A percentile compares a stretch with the other conserved stretches of the same genome.
Conservation (phyloP, 1,140 invertebrate genomes). For the Drosophila cardini region DNA sequence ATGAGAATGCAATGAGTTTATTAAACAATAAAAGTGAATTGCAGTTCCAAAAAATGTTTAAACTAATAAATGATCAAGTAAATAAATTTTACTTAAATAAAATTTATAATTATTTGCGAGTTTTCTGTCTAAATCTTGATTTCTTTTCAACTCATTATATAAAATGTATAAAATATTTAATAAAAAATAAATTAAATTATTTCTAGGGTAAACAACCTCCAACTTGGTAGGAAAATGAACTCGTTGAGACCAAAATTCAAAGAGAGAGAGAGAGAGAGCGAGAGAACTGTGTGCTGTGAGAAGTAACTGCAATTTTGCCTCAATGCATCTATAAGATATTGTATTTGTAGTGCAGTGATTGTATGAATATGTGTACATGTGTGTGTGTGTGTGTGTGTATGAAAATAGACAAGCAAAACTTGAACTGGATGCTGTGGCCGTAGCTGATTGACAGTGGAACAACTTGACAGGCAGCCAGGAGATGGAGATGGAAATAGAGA, state of each 20-base stretch:
- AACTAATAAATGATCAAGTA: not conserved
- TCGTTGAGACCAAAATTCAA: constrained; percentile 18
- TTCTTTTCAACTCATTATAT: not conserved
- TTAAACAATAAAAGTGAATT: constrained; percentile 5
- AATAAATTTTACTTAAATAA: not conserved
- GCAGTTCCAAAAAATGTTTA: not conserved
- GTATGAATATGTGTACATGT: constrained; percentile 36
- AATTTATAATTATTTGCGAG: not conserved
- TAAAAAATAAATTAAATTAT: constrained; percentile 1
- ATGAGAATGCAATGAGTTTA: constrained; percentile 10
- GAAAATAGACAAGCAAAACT: constrained; percentile 41
- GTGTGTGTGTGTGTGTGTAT: constrained; percentile 16
- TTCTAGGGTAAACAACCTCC: constrained; percentile 33
- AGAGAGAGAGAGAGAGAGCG: constrained; percentile 5
- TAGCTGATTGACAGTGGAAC: constrained; percentile 43
- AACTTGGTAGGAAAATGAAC: constrained; percentile 11
- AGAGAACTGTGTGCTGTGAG: constrained; percentile 28
- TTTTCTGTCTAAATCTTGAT: no score
- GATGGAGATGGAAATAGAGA: no score
- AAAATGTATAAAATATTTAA: not conserved
- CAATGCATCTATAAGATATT: constrained; percentile 77
- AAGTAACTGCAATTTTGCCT: constrained; percentile 75
- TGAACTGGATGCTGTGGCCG: constrained; percentile 32
- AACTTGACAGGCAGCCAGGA: constrained; percentile 40
- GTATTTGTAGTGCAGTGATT: constrained; percentile 53